Evolutionary conservation across 2,113 vertebrate genomes (phyloP), one percentile per base, ranked within the genome.

Genomic region (Xiphophorus couchianus): DNA sequence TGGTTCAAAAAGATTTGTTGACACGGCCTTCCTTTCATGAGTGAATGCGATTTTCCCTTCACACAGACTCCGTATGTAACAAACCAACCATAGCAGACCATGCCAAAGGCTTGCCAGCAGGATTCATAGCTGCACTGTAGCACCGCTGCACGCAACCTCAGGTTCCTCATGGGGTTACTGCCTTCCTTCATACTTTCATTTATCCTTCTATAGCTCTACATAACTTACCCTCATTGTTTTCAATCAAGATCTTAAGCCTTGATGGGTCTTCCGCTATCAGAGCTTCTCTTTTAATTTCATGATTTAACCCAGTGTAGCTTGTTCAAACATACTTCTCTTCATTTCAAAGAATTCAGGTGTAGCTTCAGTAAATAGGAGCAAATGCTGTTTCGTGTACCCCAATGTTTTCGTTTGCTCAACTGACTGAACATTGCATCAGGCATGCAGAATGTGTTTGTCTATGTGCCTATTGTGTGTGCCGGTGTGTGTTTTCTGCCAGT

Each of bases 391-490:
- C 76, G 70, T 85, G 81, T 84, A 79, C 76, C 51, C 76, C 80
- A 89, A 88, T 86, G 81, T 84, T 81, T 85, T 71, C 68, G 79
- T 84, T 90, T 92, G 86, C 88, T 71, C 64, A 82, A 82, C 83
- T 92, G 90, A 87, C 89, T 90, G 81, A 83, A 85, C 80, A 87
- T 91, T 93, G 88, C 91, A 89, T 92, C 92, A 92, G 87, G 86
- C 88, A 89, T 91, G 85, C 77, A 93, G 86, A 89, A 91, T 84
- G 79, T 88, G 86, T 89, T 86, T 84, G 85, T 87, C 86, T 81
- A 31, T 84, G 80, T 69, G 90, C 51, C 66, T 86, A n/a, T 74
- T 86, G 74, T 81, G 69, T 75, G 71, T 66, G 74, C 62, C 67
- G 77, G 80, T 84, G 80, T 76, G 80, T 51, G 62, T 74, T 89